These are phyloP conservation scores for Cantharis lateralis DNA, from an alignment of 2,888 invertebrate species.

Conservation along the genomic window DNA sequence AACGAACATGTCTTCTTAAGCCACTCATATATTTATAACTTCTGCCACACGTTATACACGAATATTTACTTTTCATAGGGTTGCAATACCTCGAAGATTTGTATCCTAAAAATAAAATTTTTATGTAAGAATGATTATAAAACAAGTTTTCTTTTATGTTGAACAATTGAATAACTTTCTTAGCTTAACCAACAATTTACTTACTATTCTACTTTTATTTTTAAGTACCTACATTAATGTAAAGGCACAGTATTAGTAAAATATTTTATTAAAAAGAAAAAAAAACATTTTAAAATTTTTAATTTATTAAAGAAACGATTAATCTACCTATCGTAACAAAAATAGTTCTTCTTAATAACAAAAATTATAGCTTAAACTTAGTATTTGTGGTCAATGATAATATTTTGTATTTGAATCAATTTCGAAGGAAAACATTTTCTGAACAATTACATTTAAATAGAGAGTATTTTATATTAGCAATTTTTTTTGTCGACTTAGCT, in stretches of 20 bases:
- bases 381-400: background rate
- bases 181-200: background rate
- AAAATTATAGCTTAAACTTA: background rate
- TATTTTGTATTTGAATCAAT: background rate
- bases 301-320: background rate
- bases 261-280: background rate
- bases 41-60: constrained; percentile 2
- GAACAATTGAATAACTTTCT: background rate
- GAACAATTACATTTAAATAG: too few relatives aligned
- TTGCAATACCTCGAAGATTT: background rate
- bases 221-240: background rate
- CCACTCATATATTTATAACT: constrained; percentile 7
- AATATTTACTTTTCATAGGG: background rate
- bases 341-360: background rate
- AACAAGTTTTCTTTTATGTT: background rate
- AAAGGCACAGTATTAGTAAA: background rate
- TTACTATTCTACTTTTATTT: background rate
- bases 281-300: background rate
- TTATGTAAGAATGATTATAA: background rate
- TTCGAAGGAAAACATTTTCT: background rate
- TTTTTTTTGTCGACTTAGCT: too few relatives aligned
- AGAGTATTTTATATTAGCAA: too few relatives aligned
- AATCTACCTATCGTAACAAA: background rate
- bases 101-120: background rate
- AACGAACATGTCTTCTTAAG: constrained; percentile 12